phyloP scores from a whole-genome alignment of 1,140 invertebrate genomes.

The Condylostylus longicornis region DNA sequence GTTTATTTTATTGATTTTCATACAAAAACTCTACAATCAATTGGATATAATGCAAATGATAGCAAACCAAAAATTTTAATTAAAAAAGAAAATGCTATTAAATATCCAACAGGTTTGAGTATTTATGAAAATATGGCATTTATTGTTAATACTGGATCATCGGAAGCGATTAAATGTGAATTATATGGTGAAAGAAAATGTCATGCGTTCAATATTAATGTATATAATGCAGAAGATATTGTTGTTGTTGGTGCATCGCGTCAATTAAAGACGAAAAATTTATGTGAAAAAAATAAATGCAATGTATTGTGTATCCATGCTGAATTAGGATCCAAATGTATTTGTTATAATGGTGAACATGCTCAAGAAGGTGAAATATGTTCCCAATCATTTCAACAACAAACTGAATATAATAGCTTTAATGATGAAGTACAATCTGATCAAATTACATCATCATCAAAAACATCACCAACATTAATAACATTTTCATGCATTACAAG shows the following conservation, averaged over 20 bases:
- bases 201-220: conserved; percentile 29
- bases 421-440: not conserved
- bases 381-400: conserved; percentile 12
- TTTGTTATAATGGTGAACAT: conserved; percentile 38
- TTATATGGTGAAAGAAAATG: conserved; percentile 35
- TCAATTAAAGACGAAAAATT: conserved; percentile 35
- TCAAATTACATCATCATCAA: not conserved
- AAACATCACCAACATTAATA: conserved; percentile 2
- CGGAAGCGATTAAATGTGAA: conserved; percentile 37
- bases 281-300: conserved; percentile 35
- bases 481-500: conserved; percentile 5
- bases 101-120: conserved; percentile 33
- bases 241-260: conserved; percentile 37
- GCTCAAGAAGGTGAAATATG: conserved; percentile 23
- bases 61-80: conserved; percentile 39
- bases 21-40: conserved; percentile 41
- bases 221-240: conserved; percentile 36
- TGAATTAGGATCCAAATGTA: conserved; percentile 33
- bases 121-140: conserved; percentile 47
- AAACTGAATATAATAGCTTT: conserved; percentile 9
- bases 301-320: conserved; percentile 38
- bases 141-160: conserved; percentile 34
- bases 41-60: conserved; percentile 39
- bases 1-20: conserved; percentile 56
- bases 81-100: conserved; percentile 31